Evolutionary conservation across 2,797 vertebrate species (phyloP), one percentile per base, ranked within the genome.

Genomic region (Rhinophrynus dorsalis): DNA sequence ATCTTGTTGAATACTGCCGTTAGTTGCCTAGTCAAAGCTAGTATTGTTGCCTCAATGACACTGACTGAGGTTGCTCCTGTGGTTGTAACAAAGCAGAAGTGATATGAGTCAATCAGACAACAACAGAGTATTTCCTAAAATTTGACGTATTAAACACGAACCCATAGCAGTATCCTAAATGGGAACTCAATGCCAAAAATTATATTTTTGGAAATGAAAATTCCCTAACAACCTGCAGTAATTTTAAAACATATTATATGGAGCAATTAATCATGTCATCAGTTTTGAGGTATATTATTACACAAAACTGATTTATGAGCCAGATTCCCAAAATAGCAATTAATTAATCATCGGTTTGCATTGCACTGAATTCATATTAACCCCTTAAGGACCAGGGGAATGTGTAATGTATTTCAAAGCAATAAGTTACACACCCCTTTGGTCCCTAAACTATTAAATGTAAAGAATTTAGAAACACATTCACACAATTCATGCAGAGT

Each of bases 51-150:
- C n/a, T n/a, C n/a, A n/a, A n/a, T n/a, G n/a, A n/a, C n/a, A n/a
- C n/a, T n/a, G n/a, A n/a, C 29, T 4, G 2, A 26, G n/a, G n/a
- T 29, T 47, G 60, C 45, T 35, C 59, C 61, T 21, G 47, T 12
- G 10, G 5, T 32, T 1, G 1, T 3, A 48, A 58, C 24, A 71
- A 72, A 65, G 45, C 69, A 73, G 61, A 73, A 73, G 61, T 66
- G 26, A 11, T 33, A 3, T 66, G 50, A 66, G 12, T 65, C 61
- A 66, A 51, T 52, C 27, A 66, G 13, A 23, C 15, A 35, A 32
- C 51, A 6, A 40, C 9, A 33, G 61, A 62, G 69, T 50, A 55
- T 73, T 73, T 73, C 63, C 44, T 33, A 30, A 32, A 18, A 23
- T 40, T n/a, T 59, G 40, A 58, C 42, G 27, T 13, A 60, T 17